phyloP scores from a whole-genome alignment of 2,888 invertebrate genomes.

The Griposia aprilina region DNA sequence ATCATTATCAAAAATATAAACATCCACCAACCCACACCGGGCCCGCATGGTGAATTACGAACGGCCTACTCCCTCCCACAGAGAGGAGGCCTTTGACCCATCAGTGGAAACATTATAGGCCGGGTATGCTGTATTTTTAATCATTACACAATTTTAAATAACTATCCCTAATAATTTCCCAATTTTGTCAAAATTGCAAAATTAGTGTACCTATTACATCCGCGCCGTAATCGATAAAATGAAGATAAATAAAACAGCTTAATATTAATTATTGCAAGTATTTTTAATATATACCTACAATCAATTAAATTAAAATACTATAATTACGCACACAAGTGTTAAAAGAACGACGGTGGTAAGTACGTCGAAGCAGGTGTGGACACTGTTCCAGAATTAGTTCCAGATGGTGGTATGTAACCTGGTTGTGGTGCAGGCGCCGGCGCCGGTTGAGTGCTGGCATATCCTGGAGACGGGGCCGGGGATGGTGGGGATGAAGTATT shows the following conservation, averaged over 20 bases:
- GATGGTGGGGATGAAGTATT: conserved; percentile 53
- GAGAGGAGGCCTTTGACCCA: not conserved
- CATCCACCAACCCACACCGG: not conserved
- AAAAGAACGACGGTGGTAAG: conserved; percentile 82
- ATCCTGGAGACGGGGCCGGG: conserved; percentile 60
- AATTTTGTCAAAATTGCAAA: not conserved
- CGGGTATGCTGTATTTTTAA: not conserved
- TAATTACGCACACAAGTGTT: conserved; percentile 7
- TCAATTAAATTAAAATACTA: conserved; percentile 6
- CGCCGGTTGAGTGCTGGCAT: conserved; percentile 50
- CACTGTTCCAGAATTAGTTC: conserved; percentile 62
- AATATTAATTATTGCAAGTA: conserved; percentile 13
- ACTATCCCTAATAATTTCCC: not conserved
- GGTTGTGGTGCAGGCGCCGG: conserved; percentile 54
- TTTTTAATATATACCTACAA: conserved; percentile 36
- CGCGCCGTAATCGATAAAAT: not conserved
- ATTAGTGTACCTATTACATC: not conserved
- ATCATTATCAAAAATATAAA: not conserved
- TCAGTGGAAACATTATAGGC: not conserved
- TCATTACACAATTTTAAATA: not conserved
- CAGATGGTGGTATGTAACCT: conserved; percentile 76
- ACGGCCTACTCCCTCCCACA: not conserved
- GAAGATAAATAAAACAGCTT: conserved; percentile 23
- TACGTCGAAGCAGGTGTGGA: conserved; percentile 81
- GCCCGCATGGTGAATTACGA: too few species aligned